Base-by-base conservation (phyloP, 2,797 vertebrate genomes). In the Lophotriccus pileatus region DNA sequence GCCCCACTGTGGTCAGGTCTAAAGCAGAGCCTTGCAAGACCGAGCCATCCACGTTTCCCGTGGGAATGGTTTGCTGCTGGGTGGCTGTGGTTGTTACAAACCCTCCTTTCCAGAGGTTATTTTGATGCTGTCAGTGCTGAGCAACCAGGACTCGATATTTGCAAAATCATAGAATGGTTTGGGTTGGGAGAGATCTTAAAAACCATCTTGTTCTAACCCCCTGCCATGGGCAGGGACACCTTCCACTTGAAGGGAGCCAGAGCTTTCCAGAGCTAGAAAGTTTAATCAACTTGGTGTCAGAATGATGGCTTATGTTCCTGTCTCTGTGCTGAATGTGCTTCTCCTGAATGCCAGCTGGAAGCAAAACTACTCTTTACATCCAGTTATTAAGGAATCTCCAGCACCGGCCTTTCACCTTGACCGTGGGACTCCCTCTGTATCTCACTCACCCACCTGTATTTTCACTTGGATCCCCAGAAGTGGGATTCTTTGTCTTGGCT, bases 21-120 rank as follows among this genome's bases (percentile, higher is more conserved):
- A 12, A 75, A 66, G 56, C 25, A 32, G 36, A 75, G 25, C 56
- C 28, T 17, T 32, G 34, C 32, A 13, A 47, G 37, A 34, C 49
- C 0, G n/a, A 44, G 10, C 22, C 25, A 19, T 19, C 30, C 68
- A 2, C 6, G 0, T 58, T 58, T 59, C 5, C 5, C 41, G 37
- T 21, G 28, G 27, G 30, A 62, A 39, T 1, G 24, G 4, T 30
- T 30, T 30, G 2, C 16, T 2, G 0, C 36, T 67, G 44, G 10
- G 12, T 44, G 28, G 14, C 11, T 60, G 58, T 46, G 11, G 27
- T 32, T 46, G 32, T 59, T 43, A 13, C 68, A 87, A 24, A 30
- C 8, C 21, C 24, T 17, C 63, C n/a, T 32, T 72, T 18, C 18
- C 20, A 34, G 10, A 44, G 36, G 6, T 37, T 21, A 3, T 47